Evolutionary conservation across 1,140 invertebrate species (phyloP).

Genomic region (Drosophila bipectinata): DNA sequence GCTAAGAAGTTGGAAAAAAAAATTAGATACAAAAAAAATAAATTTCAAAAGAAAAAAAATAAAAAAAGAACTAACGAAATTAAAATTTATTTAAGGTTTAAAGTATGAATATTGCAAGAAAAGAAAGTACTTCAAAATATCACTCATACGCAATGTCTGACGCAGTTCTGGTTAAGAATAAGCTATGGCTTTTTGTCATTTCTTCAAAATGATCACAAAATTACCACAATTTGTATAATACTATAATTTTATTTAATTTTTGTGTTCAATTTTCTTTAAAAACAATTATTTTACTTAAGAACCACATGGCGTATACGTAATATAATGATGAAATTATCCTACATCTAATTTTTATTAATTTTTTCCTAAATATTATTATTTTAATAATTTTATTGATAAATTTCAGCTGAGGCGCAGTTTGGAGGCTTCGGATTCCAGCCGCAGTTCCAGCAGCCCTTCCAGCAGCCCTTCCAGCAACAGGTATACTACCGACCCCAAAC

Average conservation of each 20-base stretch:
- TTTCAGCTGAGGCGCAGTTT: constrained; percentile 48
- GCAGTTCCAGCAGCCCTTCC: constrained; percentile 28
- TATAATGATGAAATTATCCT: background rate
- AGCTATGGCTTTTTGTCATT: too few species aligned
- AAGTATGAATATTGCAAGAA: background rate
- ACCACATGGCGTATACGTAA: background rate
- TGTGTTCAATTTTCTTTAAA: too few species aligned
- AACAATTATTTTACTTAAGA: background rate
- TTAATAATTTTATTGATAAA: background rate
- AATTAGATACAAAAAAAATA: too few species aligned
- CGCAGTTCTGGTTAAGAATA: background rate
- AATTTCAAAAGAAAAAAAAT: too few species aligned
- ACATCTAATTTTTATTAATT: background rate
- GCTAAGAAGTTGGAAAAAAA: background rate
- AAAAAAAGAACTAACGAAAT: constrained; percentile 27
- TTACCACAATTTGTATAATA: too few species aligned
- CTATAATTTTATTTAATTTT: too few species aligned
- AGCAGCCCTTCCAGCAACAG: constrained; percentile 7
- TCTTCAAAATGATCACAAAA: too few species aligned
- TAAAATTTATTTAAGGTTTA: too few species aligned
- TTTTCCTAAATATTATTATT: constrained; percentile 1
- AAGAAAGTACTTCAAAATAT: constrained; percentile 1
- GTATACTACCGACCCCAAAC: constrained; percentile 7
- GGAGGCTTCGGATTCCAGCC: constrained; percentile 51
- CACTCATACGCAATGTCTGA: constrained; percentile 2